Evolutionary conservation across 2,113 vertebrate species (phyloP), one percentile per base, ranked within the genome.

Genomic region (Oceanodroma tethys): DNA sequence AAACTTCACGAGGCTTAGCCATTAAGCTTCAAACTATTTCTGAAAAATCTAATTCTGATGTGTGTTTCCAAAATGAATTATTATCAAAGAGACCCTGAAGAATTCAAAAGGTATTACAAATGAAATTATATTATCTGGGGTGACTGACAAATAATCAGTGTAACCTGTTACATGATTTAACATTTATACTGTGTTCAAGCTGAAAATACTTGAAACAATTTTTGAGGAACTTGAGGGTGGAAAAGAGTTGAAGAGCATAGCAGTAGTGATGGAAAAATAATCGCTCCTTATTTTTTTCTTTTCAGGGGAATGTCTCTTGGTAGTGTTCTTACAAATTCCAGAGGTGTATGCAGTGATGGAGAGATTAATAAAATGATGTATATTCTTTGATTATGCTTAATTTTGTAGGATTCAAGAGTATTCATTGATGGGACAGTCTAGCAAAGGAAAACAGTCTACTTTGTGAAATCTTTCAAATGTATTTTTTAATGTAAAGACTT

Each of bases 41-140:
- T 79, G n/a, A 66, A 75, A 81, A 65, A 60, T 4, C 3, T 55
- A 19, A 25, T 74, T 92, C 36, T 84, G 10, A 5, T 52, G 6
- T 9, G 3, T 50, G 11, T 82, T 94, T 90, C 26, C 22, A 26
- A 26, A 30, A 45, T 63, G 7, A 78, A 30, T 58, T 32, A 7
- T 66, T 56, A 11, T 79, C 30, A 52, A 32, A 73, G 48, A 82
- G 21, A 32, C 21, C 32, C 7, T 63, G 52, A 82, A 11, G 67
- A 45, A 75, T 72, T 75, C 36, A 30, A 38, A 67, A 86, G 6
- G 6, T 47, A 10, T 52, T 90, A 19, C 8, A 55, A 55, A 67
- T 59, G 4, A 53, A 82, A 25, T 59, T 79, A 9, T 15, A 87
- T 13, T 40, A 0, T 65, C 52, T 53, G 0, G 0, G 2, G 13